Conservation (phyloP, 2,797 vertebrate species). For the Eulemur mongoz region DNA sequence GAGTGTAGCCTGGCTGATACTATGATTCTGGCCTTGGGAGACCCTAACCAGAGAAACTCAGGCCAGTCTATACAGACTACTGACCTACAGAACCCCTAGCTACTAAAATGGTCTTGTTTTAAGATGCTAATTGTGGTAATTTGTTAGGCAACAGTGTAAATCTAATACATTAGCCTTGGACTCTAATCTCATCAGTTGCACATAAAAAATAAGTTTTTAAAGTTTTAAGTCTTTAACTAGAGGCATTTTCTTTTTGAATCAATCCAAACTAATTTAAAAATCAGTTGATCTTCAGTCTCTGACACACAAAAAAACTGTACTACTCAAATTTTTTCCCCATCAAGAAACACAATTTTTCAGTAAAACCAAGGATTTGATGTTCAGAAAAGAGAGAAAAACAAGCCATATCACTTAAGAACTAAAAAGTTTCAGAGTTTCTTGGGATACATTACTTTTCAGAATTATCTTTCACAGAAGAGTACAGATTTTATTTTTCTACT, state of each 20-base stretch:
- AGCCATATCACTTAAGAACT: neutral
- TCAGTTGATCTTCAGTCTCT: neutral
- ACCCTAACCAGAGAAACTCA: neutral
- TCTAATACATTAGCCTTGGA: neutral
- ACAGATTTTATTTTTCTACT: neutral
- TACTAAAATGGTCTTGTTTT: neutral
- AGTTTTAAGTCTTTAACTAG: slow-evolving; percentile 24
- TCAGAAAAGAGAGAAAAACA: neutral
- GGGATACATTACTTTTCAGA: neutral
- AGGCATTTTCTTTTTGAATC: neutral
- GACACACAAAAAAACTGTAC: neutral
- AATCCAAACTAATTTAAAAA: slow-evolving; percentile 1
- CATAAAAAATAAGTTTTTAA: neutral
- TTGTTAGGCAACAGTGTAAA: neutral
- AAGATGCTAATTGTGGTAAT: neutral
- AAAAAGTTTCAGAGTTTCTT: neutral
- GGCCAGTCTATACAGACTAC: neutral
- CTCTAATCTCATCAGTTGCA: neutral
- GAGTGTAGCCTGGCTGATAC: neutral
- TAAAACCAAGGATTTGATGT: neutral
- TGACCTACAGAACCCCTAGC: neutral
- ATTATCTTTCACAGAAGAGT: neutral
- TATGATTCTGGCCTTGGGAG: neutral
- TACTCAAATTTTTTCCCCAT: neutral
- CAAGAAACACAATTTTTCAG: neutral